Evolutionary conservation across 2,113 vertebrate genomes (phyloP).

Genomic region (Nettapus auritus): DNA sequence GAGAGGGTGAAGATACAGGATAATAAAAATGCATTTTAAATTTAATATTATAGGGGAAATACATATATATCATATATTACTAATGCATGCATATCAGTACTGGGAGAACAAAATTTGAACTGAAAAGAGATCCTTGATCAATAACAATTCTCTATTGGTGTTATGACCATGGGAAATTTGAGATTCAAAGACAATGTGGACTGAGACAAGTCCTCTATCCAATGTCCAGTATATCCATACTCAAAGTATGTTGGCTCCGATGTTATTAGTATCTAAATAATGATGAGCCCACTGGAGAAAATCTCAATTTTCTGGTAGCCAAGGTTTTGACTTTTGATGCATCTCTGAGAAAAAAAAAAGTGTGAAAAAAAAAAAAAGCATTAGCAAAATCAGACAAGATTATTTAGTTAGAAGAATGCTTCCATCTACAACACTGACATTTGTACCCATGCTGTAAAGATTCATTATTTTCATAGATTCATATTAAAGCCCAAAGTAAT

Average conservation of each 20-base stretch:
- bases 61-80: not conserved
- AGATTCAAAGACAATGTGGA: not conserved
- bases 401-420: not conserved
- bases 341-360: not conserved
- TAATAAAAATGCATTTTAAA: slow-evolving; percentile 27
- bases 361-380: not conserved
- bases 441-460: not conserved
- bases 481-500: not conserved
- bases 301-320: not conserved
- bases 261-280: not conserved
- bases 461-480: not conserved
- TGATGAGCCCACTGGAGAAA: not conserved
- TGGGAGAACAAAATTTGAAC: not conserved
- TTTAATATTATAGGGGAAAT: not conserved
- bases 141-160: not conserved
- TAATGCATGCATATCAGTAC: not conserved
- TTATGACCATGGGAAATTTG: not conserved
- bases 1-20: not conserved
- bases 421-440: not conserved
- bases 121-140: not conserved
- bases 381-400: not conserved
- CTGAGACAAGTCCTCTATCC: not conserved
- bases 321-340: not conserved
- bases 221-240: not conserved
- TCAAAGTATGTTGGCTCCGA: not conserved